Conservation (phyloP, 2,797 vertebrate genomes). For the Sphenopsis melanotis region DNA sequence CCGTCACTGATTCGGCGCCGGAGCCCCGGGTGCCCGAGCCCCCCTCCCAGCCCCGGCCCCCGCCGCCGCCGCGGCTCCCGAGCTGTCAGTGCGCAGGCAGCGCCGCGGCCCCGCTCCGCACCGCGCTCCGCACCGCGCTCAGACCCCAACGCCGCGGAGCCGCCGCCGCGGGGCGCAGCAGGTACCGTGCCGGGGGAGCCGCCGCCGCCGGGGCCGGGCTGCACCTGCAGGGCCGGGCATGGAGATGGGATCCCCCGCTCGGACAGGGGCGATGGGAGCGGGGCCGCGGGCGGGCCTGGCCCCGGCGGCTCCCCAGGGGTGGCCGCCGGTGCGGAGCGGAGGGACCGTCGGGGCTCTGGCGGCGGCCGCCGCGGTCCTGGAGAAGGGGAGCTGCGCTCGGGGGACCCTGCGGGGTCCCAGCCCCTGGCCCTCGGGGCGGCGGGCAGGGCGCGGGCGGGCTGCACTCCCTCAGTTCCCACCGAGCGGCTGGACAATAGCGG, state of each 20-base stretch:
- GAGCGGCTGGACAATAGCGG: background rate
- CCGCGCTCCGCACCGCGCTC: background rate
- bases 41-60: background rate
- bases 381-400: background rate
- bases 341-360: background rate
- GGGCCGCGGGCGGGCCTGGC: background rate
- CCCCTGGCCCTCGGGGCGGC: background rate
- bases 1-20: slow-evolving; percentile 21
- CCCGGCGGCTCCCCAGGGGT: background rate
- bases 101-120: background rate
- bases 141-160: background rate
- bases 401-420: background rate
- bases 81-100: slow-evolving; percentile 40
- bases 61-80: background rate
- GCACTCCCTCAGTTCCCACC: background rate
- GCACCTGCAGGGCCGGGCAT: background rate
- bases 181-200: background rate
- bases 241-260: background rate
- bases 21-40: background rate
- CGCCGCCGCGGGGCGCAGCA: background rate
- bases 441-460: background rate
- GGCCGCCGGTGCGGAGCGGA: background rate
- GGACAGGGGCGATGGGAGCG: background rate
- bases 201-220: background rate
- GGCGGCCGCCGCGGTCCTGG: background rate